Percentiles rank a stretch among this genome's conserved stretches.
Evolutionary conservation across 2,113 vertebrate genomes (phyloP).

Genomic region (Entelurus aequoreus): DNA sequence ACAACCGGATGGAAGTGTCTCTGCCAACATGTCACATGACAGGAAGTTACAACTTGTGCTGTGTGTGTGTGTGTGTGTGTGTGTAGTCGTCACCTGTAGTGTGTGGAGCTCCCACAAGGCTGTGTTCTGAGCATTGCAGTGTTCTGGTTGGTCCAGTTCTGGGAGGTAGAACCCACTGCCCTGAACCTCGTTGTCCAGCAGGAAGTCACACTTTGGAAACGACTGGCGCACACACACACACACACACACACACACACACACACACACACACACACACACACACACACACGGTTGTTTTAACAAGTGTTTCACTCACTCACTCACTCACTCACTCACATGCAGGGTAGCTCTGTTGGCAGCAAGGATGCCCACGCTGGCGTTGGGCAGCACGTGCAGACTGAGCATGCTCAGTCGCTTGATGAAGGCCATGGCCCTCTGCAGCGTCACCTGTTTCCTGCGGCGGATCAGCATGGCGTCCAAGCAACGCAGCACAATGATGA

Average conservation of each 20-base stretch:
- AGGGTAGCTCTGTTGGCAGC: slow-evolving; percentile 77
- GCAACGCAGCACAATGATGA: slow-evolving; percentile 79
- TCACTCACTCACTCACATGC: slow-evolving; percentile 72
- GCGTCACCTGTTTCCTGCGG: slow-evolving; percentile 86
- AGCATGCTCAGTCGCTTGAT: slow-evolving; percentile 81
- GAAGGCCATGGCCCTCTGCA: slow-evolving; percentile 80
- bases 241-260: slow-evolving; percentile 1
- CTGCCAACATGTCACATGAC: slow-evolving; percentile 59
- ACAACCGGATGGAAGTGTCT: slow-evolving; percentile 90
- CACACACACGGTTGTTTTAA: background rate
- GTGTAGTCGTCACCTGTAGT: slow-evolving; percentile 69
- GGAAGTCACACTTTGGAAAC: slow-evolving; percentile 86
- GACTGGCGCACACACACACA: slow-evolving; percentile 57
- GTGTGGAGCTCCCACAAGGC: slow-evolving; percentile 86
- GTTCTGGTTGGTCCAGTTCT: slow-evolving; percentile 86
- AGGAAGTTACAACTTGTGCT: background rate
- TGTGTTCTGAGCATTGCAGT: slow-evolving; percentile 89
- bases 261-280: too few species aligned
- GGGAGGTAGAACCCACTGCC: slow-evolving; percentile 87
- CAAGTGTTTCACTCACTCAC: too few species aligned
- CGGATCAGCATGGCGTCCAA: slow-evolving; percentile 86
- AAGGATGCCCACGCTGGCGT: slow-evolving; percentile 82
- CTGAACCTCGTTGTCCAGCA: slow-evolving; percentile 88
- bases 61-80: slow-evolving; percentile 1
- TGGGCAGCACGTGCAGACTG: slow-evolving; percentile 82